These are phyloP conservation scores for Paragorgia papillata DNA, from an alignment of 92 coral and sea anemone genomes.

Conservation along the genomic window DNA sequence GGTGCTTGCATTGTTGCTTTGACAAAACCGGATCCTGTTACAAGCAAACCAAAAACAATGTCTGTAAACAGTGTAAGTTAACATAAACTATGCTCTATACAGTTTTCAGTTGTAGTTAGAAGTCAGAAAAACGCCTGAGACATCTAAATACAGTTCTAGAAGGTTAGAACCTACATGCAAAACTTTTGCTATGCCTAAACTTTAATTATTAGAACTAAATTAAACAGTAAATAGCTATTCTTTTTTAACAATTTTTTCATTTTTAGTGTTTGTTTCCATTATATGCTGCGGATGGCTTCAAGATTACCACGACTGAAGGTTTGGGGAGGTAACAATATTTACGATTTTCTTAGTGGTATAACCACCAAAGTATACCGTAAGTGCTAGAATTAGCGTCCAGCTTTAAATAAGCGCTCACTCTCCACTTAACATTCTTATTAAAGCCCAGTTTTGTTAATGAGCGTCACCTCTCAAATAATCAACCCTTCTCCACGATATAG, in stretches of 20 bases:
- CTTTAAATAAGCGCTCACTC: no score
- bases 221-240: no score
- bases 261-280: conserved; percentile 82
- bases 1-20: conserved; percentile 82
- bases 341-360: neutral
- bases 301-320: conserved; percentile 80
- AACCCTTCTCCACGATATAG: neutral
- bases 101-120: neutral
- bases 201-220: no score
- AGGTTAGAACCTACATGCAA: no score
- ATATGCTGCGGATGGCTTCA: conserved; percentile 68
- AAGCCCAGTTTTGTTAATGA: neutral
- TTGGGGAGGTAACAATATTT: conserved; percentile 71
- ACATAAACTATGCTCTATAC: neutral
- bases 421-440: no score
- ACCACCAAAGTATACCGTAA: neutral
- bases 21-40: conserved; percentile 50
- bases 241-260: neutral
- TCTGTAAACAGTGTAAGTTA: conserved; percentile 82
- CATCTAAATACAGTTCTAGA: neutral
- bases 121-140: neutral
- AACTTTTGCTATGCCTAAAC: no score
- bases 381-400: neutral
- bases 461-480: no score
- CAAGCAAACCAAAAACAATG: conserved; percentile 53